Evolutionary conservation across 1,140 invertebrate genomes (phyloP).

Genomic region (Pseudomyrmex dendroicus): DNA sequence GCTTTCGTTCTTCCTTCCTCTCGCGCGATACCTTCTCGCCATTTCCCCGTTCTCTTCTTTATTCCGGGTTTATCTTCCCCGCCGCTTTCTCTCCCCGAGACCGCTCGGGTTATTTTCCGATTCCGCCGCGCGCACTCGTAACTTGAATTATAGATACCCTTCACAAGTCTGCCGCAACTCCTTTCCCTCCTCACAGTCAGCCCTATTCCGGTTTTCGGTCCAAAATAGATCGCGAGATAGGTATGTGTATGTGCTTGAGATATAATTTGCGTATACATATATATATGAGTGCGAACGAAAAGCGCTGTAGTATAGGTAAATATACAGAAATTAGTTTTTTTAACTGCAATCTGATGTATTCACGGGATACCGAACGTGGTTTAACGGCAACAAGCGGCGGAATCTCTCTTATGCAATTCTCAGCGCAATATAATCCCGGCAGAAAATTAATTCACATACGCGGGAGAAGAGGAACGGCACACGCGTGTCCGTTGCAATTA

Average conservation of each 20-base stretch:
- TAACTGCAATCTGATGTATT: neutral
- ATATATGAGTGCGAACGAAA: neutral
- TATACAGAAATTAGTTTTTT: conserved; percentile 32
- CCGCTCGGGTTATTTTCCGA: conserved; percentile 63
- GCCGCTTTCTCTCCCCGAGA: conserved; percentile 33
- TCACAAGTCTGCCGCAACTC: conserved; percentile 54
- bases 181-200: neutral
- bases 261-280: conserved; percentile 37
- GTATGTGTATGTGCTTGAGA: neutral
- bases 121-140: conserved; percentile 61
- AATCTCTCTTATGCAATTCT: neutral
- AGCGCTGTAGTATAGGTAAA: no score
- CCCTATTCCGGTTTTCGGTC: conserved; percentile 16
- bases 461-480: conserved; percentile 11
- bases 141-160: conserved; percentile 73
- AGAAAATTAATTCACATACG: conserved; percentile 54
- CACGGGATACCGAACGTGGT: neutral
- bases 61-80: conserved; percentile 49
- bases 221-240: neutral
- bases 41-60: conserved; percentile 47
- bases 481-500: conserved; percentile 62
- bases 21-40: conserved; percentile 35
- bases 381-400: neutral
- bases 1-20: conserved; percentile 1
- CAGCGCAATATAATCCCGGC: conserved; percentile 24